phyloP scores from a whole-genome alignment of 2,797 vertebrate genomes.

The Melanotaenia nigrans region DNA sequence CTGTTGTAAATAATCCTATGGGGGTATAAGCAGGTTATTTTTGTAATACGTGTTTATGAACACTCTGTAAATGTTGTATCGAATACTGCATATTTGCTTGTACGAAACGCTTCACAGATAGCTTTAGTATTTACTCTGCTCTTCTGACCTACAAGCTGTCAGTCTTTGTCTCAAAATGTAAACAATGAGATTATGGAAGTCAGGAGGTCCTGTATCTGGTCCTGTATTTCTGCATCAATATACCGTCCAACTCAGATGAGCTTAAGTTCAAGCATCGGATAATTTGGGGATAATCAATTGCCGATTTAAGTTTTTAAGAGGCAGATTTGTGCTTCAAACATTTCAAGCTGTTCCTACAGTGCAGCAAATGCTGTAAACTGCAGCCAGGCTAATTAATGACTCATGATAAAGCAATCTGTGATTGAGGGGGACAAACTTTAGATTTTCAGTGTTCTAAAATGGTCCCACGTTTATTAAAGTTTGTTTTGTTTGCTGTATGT shows the following conservation, averaged over 20 bases:
- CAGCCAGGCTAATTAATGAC: slow-evolving; percentile 22
- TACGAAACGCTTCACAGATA: neutral
- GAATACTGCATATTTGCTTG: neutral
- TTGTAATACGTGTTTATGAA: neutral
- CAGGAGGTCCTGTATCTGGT: neutral
- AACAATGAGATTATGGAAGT: slow-evolving; percentile 57
- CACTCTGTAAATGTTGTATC: neutral
- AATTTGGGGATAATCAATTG: slow-evolving; percentile 3
- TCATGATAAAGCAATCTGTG: neutral
- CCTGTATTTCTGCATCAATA: neutral
- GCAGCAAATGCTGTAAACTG: neutral
- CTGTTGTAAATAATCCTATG: slow-evolving; percentile 35
- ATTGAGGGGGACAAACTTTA: neutral
- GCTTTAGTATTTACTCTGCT: slow-evolving; percentile 14
- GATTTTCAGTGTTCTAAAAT: neutral
- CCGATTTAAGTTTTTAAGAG: slow-evolving; percentile 10
- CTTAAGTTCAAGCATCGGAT: neutral
- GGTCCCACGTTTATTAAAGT: neutral
- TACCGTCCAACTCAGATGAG: neutral
- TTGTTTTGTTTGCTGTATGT: neutral
- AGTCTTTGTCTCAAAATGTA: slow-evolving; percentile 76
- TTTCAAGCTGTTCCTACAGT: neutral
- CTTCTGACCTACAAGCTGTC: slow-evolving; percentile 51
- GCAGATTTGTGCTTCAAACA: slow-evolving; percentile 20
- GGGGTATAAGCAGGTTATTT: neutral